A percentile compares a stretch with the other conserved stretches of the same genome.
These are phyloP conservation scores for Chionoecetes opilio DNA, from an alignment of 1,140 invertebrate species.

Conservation along the genomic window DNA sequence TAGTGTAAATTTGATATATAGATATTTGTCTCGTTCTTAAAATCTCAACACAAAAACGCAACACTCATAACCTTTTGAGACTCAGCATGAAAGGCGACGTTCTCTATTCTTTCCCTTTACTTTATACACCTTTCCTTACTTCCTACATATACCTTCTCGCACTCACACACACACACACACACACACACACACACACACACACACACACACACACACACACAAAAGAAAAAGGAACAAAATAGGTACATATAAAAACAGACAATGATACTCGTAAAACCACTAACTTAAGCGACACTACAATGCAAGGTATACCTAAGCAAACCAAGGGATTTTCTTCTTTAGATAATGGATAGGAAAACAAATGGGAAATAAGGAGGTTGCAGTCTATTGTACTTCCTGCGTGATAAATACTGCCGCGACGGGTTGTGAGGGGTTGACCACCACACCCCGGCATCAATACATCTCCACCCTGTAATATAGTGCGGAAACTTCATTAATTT, in stretches of 20 bases:
- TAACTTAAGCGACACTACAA: too few species aligned
- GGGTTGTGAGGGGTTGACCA: too few species aligned
- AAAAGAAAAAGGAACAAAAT: neutral
- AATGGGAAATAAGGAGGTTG: neutral
- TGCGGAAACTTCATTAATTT: conserved; percentile 74
- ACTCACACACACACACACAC: too few species aligned
- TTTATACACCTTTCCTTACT: neutral
- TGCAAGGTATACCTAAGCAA: too few species aligned
- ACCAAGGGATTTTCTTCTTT: neutral
- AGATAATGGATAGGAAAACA: neutral
- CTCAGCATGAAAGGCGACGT: neutral
- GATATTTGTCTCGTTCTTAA: conserved; percentile 9
- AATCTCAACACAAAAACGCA: neutral
- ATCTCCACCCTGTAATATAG: conserved; percentile 60
- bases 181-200: too few species aligned
- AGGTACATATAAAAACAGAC: too few species aligned
- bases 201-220: too few species aligned
- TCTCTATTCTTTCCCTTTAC: neutral
- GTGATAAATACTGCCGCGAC: neutral
- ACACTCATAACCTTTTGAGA: neutral
- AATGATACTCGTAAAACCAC: too few species aligned
- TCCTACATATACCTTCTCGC: neutral
- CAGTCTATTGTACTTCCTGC: neutral
- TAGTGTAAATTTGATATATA: neutral
- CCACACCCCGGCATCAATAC: conserved; percentile 44